Evolutionary conservation across 2,888 invertebrate species (phyloP).

Genomic region (Nephrotoma guestfalica): DNA sequence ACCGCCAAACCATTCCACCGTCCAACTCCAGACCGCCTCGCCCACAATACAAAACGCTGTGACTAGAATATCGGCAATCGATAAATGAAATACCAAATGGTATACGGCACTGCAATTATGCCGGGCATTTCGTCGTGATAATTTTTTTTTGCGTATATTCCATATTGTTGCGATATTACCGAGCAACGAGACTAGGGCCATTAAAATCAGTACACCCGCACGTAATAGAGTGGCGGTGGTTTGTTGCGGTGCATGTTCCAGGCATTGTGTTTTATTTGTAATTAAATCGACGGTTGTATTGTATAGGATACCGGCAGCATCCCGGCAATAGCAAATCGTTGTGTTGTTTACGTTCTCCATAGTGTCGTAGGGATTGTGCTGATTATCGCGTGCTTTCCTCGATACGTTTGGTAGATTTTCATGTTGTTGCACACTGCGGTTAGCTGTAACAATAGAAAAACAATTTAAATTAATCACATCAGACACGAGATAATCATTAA

Average conservation of each 20-base stretch:
- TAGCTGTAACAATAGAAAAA: neutral
- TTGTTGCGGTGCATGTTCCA: slow-evolving; percentile 53
- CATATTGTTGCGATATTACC: slow-evolving; percentile 64
- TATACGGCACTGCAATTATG: slow-evolving; percentile 58
- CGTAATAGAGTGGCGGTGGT: slow-evolving; percentile 47
- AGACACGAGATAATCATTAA: neutral
- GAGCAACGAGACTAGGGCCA: slow-evolving; percentile 57
- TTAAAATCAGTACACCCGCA: slow-evolving; percentile 48
- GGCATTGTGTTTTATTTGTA: slow-evolving; percentile 9
- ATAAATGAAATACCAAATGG: slow-evolving; percentile 65
- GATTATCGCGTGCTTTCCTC: neutral
- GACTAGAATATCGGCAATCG: slow-evolving; percentile 66
- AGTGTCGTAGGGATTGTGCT: neutral
- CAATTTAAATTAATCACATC: neutral
- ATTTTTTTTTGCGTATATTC: slow-evolving; percentile 52
- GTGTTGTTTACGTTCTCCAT: neutral
- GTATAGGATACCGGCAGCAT: neutral
- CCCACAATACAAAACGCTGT: slow-evolving; percentile 68
- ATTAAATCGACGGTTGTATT: neutral
- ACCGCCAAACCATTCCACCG: slow-evolving; percentile 68
- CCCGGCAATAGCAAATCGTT: neutral
- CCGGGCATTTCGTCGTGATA: slow-evolving; percentile 38
- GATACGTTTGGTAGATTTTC: neutral
- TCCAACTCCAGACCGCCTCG: slow-evolving; percentile 67
- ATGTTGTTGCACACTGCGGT: neutral